Base-by-base conservation (phyloP, 1,140 invertebrate species). In the Monomorium pharaonis region DNA sequence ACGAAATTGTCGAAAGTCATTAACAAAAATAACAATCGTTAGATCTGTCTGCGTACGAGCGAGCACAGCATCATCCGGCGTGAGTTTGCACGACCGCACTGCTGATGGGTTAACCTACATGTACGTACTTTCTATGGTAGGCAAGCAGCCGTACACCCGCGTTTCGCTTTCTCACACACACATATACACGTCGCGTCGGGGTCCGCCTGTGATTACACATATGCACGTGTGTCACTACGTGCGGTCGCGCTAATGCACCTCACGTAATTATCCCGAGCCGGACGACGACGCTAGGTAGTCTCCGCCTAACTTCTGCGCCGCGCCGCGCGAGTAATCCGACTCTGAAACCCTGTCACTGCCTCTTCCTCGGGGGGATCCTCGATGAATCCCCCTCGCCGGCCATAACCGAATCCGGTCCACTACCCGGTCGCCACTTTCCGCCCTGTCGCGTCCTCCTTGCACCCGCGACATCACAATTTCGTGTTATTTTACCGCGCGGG, bases 241-340 rank as follows among this genome's bases (percentile, higher is more conserved):
- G 80, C 49, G 51, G 77, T 81, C 75, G 89, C 75, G 86, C 86
- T 90, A 90, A 90, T 86, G 89, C 86, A 88, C 77, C 89, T 84
- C 89, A 88, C 89, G 89, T 90, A 90, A 90, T 90, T 90, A 90
- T 90, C 89, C 89, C 72, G 75, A 88, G 88, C 89, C 56, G 88
- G 89, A 90, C 88, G 44, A 51, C 77, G 47, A 72, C 78, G 78
- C 18, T 44, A 54, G 81, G 63, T 69, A 88, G 76, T 88, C 51
- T 58, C n/a, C 86, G 84, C 33, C 89, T 84, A 90, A 90, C 89
- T 90, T 86, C 56, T 84, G 69, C 67, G 44, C 86, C 70, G 63
- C 83, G 72, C 86, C 77, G 63, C 77, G 63, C 77, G 89, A 90
- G 74, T 90, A 90, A 90, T 90, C 89, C 89, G 86, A 78, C 83